phyloP scores from a whole-genome alignment of 2,888 invertebrate species.

The Hyppa rectilinea region DNA sequence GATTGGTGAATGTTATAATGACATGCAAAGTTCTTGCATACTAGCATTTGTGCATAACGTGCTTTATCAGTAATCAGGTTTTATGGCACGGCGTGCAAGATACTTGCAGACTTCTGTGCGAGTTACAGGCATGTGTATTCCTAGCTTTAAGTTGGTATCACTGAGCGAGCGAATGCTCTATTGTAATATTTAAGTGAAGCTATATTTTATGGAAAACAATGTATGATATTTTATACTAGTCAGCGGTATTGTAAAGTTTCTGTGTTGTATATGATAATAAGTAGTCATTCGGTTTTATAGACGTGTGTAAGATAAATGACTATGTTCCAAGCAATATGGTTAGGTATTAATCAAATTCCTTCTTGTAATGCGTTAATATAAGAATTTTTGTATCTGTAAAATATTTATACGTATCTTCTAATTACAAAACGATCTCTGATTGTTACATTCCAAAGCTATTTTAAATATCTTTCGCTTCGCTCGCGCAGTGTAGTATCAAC shows the following conservation, averaged over 20 bases:
- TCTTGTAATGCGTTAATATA: slow-evolving; percentile 26
- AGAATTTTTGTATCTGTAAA: slow-evolving; percentile 48
- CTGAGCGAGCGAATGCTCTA: slow-evolving; percentile 50
- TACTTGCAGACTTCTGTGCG: not conserved
- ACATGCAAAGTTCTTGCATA: not conserved
- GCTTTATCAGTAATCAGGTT: not conserved
- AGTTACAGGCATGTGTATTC: slow-evolving; percentile 28
- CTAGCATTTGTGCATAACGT: slow-evolving; percentile 37
- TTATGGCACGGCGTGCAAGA: not conserved
- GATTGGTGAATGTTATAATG: not conserved
- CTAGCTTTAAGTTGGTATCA: slow-evolving; percentile 36
- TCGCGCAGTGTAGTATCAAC: slow-evolving; percentile 49
- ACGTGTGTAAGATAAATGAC: slow-evolving; percentile 16
- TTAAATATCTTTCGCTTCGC: slow-evolving; percentile 31
- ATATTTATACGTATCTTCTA: slow-evolving; percentile 36
- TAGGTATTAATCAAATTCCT: slow-evolving; percentile 23
- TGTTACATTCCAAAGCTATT: slow-evolving; percentile 38
- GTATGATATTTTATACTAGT: slow-evolving; percentile 39
- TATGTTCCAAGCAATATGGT: slow-evolving; percentile 46
- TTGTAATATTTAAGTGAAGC: slow-evolving; percentile 19
- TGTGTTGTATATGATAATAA: slow-evolving; percentile 28
- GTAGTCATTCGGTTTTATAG: slow-evolving; percentile 29
- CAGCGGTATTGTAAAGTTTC: slow-evolving; percentile 20
- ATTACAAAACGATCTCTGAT: slow-evolving; percentile 11
- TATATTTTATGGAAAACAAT: slow-evolving; percentile 28